Base-by-base conservation (phyloP, 1,140 invertebrate genomes). In the Drosophila arawakana region DNA sequence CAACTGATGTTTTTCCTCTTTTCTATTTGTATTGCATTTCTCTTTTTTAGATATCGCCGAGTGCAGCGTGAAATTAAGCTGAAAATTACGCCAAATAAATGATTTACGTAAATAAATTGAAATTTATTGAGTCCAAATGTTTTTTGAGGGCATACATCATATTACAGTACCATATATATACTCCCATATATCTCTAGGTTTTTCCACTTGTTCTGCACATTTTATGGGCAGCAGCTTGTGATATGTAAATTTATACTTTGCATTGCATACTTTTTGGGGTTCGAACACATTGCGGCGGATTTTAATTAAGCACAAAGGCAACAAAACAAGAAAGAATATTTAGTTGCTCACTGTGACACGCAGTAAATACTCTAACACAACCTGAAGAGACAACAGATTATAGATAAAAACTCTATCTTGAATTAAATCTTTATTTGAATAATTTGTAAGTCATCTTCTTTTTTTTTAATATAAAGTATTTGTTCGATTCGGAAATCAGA, bases 31-130 rank as follows among this genome's bases (percentile, higher is more conserved):
- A 34, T 69, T 54, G 44, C 46, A 37, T 18, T 44, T 44, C 54
- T 59, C 46, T 66, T 76, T 30, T 65, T 76, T 72, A 66, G 68
- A 65, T 65, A 65, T 73, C 68, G 37, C 59, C n/a, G 60, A 50
- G 35, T 66, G 61, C 73, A 73, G 7, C 71, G 57, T 74, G 84
- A 89, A 89, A 89, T 89, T 89, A 89, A 89, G 84, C 83, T 88
- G 79, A 88, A 88, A 88, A 88, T 88, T 88, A 88, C 83, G 83
- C 68, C 77, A 84, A 89, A 89, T 89, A 89, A 89, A 89, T 89
- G 83, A 84, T 89, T 81, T 89, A 89, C 84, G 78, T 72, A 89
- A 89, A 89, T 89, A 89, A 89, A 89, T 89, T 76, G 84, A 84
- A 89, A 89, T 89, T 89, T 89, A 89, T 89, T 79, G 84, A 89